Conservation (phyloP, 1,140 invertebrate genomes). For the Lithobius niger region DNA sequence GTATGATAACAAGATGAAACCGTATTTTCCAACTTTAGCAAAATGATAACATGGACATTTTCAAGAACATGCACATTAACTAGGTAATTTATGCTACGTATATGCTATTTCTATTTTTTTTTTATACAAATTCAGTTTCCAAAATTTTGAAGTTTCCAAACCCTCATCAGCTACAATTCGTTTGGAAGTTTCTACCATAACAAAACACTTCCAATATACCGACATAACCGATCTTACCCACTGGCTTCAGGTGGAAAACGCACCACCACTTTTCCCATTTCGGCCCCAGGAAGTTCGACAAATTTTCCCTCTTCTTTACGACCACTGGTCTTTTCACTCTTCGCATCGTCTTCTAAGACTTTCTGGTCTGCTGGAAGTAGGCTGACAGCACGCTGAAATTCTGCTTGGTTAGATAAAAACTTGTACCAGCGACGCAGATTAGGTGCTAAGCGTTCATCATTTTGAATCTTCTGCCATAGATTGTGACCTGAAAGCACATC, state of each 20-base stretch:
- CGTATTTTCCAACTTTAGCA: too few relatives aligned
- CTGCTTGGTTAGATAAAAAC: constrained; percentile 43
- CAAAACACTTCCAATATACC: too few relatives aligned
- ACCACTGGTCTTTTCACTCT: constrained; percentile 7
- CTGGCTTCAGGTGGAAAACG: constrained; percentile 98
- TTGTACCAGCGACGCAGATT: constrained; percentile 58
- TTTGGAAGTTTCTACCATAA: too few relatives aligned
- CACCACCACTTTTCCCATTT: constrained; percentile 87
- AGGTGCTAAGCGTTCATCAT: constrained; percentile 37
- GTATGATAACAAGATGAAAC: too few relatives aligned
- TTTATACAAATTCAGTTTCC: too few relatives aligned
- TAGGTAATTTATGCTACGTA: too few relatives aligned
- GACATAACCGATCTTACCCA: constrained; percentile 43
- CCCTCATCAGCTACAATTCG: too few relatives aligned
- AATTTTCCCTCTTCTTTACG: constrained; percentile 78
- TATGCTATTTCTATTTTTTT: too few relatives aligned
- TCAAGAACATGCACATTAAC: too few relatives aligned
- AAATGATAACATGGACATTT: too few relatives aligned
- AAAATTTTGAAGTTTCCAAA: too few relatives aligned
- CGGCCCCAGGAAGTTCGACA: constrained; percentile 86
- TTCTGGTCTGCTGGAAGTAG: constrained; percentile 35
- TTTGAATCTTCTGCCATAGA: constrained; percentile 25
- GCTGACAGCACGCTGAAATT: constrained; percentile 40
- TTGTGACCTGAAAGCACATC: too few relatives aligned
- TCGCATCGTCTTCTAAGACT: constrained; percentile 22